Evolutionary conservation across 2,113 vertebrate genomes (phyloP).

Genomic region (Archocentrus centrarchus): DNA sequence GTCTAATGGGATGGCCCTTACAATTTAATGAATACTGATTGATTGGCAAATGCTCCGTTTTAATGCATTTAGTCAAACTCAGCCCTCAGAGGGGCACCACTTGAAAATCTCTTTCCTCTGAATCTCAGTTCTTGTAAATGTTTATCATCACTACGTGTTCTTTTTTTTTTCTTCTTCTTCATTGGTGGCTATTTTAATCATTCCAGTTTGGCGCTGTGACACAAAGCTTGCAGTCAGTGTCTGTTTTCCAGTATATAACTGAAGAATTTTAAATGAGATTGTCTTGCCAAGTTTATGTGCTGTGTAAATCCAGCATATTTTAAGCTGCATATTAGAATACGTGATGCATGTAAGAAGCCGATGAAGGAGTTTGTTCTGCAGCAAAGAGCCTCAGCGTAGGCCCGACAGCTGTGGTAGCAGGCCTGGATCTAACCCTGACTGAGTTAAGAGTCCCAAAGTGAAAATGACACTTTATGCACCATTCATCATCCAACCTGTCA

Average conservation of each 20-base stretch:
- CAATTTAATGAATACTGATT: conserved; percentile 62
- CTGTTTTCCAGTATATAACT: not conserved
- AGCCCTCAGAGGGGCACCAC: conserved; percentile 29
- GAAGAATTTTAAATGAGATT: not conserved
- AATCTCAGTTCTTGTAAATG: conserved; percentile 2
- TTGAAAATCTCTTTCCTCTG: conserved; percentile 26
- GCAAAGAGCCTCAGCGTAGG: conserved; percentile 3
- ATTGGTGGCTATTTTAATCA: not conserved
- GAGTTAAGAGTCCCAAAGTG: conserved; percentile 53
- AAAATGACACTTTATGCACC: conserved; percentile 48
- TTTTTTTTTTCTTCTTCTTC: not conserved
- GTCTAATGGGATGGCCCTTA: conserved; percentile 55
- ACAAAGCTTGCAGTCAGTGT: not conserved
- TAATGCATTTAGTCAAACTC: conserved; percentile 47
- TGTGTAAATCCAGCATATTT: conserved; percentile 1
- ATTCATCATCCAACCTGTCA: conserved; percentile 57
- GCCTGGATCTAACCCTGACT: conserved; percentile 31
- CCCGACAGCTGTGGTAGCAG: conserved; percentile 29
- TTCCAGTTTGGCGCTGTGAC: not conserved
- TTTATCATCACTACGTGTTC: not conserved
- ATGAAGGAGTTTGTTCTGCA: not conserved
- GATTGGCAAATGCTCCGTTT: conserved; percentile 49
- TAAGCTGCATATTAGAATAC: not conserved
- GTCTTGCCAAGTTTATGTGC: not conserved
- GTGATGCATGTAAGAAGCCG: not conserved